Evolutionary conservation across 2,113 vertebrate genomes (phyloP).

Genomic region (Euleptes europaea): DNA sequence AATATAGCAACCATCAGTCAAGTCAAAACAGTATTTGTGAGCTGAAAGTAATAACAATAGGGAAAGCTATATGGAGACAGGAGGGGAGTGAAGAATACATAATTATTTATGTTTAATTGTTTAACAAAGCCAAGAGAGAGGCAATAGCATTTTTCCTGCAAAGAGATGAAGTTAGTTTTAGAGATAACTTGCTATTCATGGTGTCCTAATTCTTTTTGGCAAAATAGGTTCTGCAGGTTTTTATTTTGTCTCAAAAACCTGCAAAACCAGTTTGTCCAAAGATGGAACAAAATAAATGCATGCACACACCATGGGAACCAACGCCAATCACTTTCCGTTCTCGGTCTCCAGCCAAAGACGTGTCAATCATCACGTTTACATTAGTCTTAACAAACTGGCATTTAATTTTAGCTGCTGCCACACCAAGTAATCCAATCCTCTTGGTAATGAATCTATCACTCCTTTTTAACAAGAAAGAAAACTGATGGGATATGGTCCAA

Average conservation of each 20-base stretch:
- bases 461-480: not conserved
- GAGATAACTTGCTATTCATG: not conserved
- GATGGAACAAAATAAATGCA: not conserved
- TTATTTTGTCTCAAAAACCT: too few species aligned
- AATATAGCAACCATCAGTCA: too few species aligned
- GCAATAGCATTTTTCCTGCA: not conserved
- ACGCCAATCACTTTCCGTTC: not conserved
- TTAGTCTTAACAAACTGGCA: not conserved
- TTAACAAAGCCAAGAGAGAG: not conserved
- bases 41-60: too few species aligned
- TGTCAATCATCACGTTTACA: not conserved
- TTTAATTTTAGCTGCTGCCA: not conserved
- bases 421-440: not conserved
- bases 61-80: too few species aligned
- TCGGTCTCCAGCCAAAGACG: not conserved
- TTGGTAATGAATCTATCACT: not conserved
- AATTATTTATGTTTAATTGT: too few species aligned
- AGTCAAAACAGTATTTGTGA: too few species aligned
- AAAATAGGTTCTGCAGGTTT: not conserved
- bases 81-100: too few species aligned
- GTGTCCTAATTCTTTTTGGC: not conserved
- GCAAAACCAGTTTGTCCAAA: not conserved
- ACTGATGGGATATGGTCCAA: not conserved
- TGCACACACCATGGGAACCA: not conserved
- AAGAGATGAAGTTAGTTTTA: not conserved